These are phyloP conservation scores for Pangasianodon hypophthalmus DNA, from an alignment of 2,113 vertebrate species.

Conservation along the genomic window DNA sequence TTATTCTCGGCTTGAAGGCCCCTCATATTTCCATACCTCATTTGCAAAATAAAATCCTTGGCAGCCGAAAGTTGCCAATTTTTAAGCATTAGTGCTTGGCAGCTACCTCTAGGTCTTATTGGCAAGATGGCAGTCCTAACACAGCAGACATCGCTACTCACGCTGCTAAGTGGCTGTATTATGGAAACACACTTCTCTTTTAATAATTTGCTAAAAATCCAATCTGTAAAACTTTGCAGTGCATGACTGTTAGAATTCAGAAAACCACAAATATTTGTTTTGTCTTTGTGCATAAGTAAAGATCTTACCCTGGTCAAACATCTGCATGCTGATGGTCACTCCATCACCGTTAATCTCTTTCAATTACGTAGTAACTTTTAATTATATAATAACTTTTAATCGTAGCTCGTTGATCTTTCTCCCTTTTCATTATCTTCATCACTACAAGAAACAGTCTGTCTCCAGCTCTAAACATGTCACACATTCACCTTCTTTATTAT, in stretches of 20 bases:
- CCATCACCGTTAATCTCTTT: neutral
- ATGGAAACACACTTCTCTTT: neutral
- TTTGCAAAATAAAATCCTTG: neutral
- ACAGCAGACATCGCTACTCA: neutral
- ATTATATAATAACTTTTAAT: neutral
- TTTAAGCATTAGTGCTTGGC: neutral
- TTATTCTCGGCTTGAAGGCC: neutral
- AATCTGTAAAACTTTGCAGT: neutral
- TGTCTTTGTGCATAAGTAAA: neutral
- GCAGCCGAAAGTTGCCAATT: neutral
- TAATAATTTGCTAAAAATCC: neutral
- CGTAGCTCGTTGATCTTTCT: neutral
- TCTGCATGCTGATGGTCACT: neutral
- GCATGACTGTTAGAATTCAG: neutral
- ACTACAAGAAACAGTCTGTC: neutral
- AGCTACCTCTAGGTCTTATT: neutral
- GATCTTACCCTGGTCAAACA: neutral
- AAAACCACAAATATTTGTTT: neutral
- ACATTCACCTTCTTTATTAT: neutral
- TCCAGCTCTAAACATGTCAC: neutral
- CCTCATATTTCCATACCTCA: neutral
- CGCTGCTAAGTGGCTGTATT: neutral
- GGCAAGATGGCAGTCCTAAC: neutral
- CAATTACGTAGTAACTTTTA: neutral
- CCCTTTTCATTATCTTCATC: neutral